phyloP scores from a whole-genome alignment of 2,113 vertebrate genomes.

The Canis aureus region DNA sequence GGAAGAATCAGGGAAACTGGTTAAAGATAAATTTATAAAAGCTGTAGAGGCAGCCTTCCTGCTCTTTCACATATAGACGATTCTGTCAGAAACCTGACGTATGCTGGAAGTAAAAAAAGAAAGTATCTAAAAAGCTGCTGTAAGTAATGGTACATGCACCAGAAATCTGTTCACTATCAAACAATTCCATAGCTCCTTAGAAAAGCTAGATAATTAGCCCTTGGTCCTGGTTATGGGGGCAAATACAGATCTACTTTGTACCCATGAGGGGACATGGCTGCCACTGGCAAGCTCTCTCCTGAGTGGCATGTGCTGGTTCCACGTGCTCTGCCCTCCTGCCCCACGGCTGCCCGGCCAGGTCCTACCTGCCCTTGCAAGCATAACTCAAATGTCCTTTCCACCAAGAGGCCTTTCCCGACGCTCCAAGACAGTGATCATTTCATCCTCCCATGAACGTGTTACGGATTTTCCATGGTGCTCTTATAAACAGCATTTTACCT shows the following conservation, averaged over 20 bases:
- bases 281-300: not conserved
- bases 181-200: not conserved
- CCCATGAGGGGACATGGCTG: not conserved
- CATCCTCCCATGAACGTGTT: not conserved
- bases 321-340: not conserved
- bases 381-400: not conserved
- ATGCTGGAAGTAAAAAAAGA: not conserved
- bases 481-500: not conserved
- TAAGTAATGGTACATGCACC: not conserved
- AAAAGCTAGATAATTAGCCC: not conserved
- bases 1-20: slow-evolving; percentile 37
- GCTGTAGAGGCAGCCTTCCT: slow-evolving; percentile 5
- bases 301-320: not conserved
- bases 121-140: not conserved
- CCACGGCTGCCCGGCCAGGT: not conserved
- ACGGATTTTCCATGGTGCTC: not conserved
- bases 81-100: slow-evolving; percentile 22
- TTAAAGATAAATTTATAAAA: slow-evolving; percentile 55
- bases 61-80: slow-evolving; percentile 16
- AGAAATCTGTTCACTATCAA: slow-evolving; percentile 10
- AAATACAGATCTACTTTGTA: slow-evolving; percentile 30
- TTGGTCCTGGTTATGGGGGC: not conserved
- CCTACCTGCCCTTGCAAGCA: not conserved
- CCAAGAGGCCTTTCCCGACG: not conserved
- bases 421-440: not conserved